A percentile compares a stretch with the other conserved stretches of the same genome.
Conservation (phyloP, 1,140 invertebrate genomes). For the Drosophila novamexicana region DNA sequence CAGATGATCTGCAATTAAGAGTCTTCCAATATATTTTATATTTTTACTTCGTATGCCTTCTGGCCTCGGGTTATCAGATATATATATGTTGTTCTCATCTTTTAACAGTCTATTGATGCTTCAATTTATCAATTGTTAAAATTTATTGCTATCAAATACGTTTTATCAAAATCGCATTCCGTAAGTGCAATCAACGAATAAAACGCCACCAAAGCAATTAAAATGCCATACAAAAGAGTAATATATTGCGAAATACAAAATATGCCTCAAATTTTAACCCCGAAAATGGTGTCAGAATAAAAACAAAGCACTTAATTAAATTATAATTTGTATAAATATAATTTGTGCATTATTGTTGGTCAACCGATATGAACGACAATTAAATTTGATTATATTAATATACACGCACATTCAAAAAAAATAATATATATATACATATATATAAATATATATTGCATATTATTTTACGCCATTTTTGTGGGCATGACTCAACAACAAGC, state of each 20-base stretch:
- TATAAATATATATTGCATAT: background rate
- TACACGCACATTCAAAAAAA: background rate
- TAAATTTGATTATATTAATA: conserved; percentile 24
- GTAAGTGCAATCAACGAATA: conserved; percentile 2
- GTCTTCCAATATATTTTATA: too few species aligned
- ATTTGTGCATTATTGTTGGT: conserved; percentile 27
- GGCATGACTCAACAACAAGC: background rate
- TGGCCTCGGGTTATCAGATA: too few species aligned
- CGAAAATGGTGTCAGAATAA: conserved; percentile 1
- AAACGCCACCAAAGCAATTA: conserved; percentile 7
- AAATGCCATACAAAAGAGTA: conserved; percentile 2
- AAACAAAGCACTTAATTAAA: conserved; percentile 36
- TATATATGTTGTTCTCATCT: too few species aligned
- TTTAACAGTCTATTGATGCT: too few species aligned
- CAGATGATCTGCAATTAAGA: too few species aligned
- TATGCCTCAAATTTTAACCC: conserved; percentile 2
- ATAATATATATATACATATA: background rate
- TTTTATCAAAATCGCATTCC: background rate
- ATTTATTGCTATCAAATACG: background rate
- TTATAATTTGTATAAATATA: conserved; percentile 27
- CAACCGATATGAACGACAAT: conserved; percentile 9
- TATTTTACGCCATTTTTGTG: conserved; percentile 8
- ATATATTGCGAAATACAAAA: background rate
- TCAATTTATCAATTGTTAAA: background rate
- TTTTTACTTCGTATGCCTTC: too few species aligned